A percentile compares a stretch with the other conserved stretches of the same genome.
Conservation (phyloP, 2,797 vertebrate species). For the Helicolenus hilgendorfi region DNA sequence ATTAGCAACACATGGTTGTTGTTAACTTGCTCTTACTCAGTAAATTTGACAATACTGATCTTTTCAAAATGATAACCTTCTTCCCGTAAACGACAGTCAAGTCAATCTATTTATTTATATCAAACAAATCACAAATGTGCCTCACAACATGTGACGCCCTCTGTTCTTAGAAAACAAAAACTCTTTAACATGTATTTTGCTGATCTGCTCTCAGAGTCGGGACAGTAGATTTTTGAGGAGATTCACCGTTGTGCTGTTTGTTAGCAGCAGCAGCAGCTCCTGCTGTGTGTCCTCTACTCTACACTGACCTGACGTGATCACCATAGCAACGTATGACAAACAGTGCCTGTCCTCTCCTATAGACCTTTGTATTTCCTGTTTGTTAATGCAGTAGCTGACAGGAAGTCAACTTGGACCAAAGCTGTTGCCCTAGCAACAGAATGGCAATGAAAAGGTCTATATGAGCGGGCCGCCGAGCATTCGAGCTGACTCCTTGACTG, state of each 20-base stretch:
- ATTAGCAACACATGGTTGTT: background rate
- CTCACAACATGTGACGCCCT: background rate
- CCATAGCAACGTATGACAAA: conserved; percentile 35
- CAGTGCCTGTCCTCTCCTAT: conserved; percentile 53
- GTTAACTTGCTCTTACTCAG: background rate
- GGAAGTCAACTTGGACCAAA: background rate
- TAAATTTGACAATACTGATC: background rate
- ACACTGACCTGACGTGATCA: conserved; percentile 37
- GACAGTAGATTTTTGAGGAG: conserved; percentile 52
- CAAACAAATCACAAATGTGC: conserved; percentile 3
- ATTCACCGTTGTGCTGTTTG: conserved; percentile 42
- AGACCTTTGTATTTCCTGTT: background rate
- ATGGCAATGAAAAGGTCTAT: background rate
- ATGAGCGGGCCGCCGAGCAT: conserved; percentile 19
- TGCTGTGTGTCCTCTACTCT: conserved; percentile 53
- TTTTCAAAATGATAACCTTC: background rate
- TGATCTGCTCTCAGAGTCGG: conserved; percentile 1
- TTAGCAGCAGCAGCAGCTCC: conserved; percentile 56
- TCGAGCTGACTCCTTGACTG: conserved; percentile 53
- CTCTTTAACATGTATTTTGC: background rate
- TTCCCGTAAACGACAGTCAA: background rate
- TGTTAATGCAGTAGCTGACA: background rate
- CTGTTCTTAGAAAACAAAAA: background rate
- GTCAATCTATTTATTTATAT: conserved; percentile 4
- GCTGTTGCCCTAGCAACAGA: background rate